A percentile compares a stretch with the other conserved stretches of the same genome.
phyloP scores from a whole-genome alignment of 2,797 vertebrate genomes.

The Chaenodraco wilsoni region DNA sequence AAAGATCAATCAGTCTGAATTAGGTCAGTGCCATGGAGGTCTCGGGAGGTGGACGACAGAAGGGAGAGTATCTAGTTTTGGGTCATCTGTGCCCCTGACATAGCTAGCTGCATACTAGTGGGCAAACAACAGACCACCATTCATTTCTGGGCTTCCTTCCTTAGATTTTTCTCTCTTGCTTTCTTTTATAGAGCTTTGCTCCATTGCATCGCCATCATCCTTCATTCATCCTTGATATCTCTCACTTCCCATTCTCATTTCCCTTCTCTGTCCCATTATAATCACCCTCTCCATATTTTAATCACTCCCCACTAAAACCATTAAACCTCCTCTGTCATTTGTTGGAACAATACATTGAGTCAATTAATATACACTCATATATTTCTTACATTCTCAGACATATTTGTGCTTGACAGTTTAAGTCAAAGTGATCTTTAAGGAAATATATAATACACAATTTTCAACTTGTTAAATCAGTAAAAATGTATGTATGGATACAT shows the following conservation, averaged over 20 bases:
- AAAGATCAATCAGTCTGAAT: constrained; percentile 79
- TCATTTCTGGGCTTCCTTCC: constrained; percentile 56
- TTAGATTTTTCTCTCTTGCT: constrained; percentile 32
- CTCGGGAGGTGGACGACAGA: constrained; percentile 67
- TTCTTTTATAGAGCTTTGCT: constrained; percentile 48
- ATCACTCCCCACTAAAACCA: constrained; percentile 54
- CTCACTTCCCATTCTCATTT: constrained; percentile 67
- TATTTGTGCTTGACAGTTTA: constrained; percentile 12
- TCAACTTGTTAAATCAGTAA: background rate
- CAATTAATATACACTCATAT: constrained; percentile 29
- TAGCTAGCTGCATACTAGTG: constrained; percentile 61
- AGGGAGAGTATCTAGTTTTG: constrained; percentile 76
- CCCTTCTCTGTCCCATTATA: constrained; percentile 53
- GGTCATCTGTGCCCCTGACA: constrained; percentile 79
- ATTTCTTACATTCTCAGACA: constrained; percentile 42
- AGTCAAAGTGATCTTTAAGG: background rate
- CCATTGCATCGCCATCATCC: constrained; percentile 38
- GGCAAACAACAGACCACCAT: constrained; percentile 68
- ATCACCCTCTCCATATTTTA: constrained; percentile 58
- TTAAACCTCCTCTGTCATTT: constrained; percentile 58
- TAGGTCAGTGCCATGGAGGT: constrained; percentile 76
- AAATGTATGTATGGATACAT: background rate
- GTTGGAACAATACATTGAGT: constrained; percentile 57
- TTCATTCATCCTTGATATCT: constrained; percentile 55
- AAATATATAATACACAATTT: background rate